Base-by-base conservation (phyloP, 2,888 invertebrate species). In the Drosophila borborema region DNA sequence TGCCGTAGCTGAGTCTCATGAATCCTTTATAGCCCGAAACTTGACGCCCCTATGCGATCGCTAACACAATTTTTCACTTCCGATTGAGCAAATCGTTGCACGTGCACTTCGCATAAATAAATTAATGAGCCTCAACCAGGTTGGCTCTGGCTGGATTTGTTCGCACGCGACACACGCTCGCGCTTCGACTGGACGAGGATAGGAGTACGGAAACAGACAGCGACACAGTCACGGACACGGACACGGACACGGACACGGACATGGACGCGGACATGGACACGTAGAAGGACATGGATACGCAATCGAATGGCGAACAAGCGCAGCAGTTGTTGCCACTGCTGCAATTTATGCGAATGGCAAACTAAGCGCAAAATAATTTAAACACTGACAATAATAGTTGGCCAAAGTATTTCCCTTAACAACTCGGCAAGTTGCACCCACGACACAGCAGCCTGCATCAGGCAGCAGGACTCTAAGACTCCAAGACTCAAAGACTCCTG, bases 21-120 rank as follows among this genome's bases (percentile, higher is more conserved):
- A 82, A 89, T 86, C 69, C 75, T 75, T 89, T 61, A 89, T 72
- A 43, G 59, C 65, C 64, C 62, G n/a, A 36, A 34, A 55, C 51
- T 51, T 41, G 64, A 56, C 54, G 60, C 46, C 49, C 38, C 64
- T 73, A 73, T 82, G 60, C 38, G 70, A 72, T 69, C 46, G 63
- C 70, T 59, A 69, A 90, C 88, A 86, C 82, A 74, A 79, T 90
- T 89, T 87, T 81, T 85, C 90, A 90, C 89, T 91, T 89, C 72
- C 83, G 80, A 82, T 79, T 78, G 89, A 80, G 68, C 70, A 82
- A 88, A 81, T 76, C 82, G 88, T 66, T 70, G 90, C 89, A 91
- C 91, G 90, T 89, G 90, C 90, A 83, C 61, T 82, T 89, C 88
- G 72, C 91, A 89, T 91, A 89, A 89, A 89, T 89, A 89, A 87